A percentile compares a stretch with the other conserved stretches of the same genome.
Conservation (phyloP, 2,797 vertebrate genomes). For the Molossus alvarezi region DNA sequence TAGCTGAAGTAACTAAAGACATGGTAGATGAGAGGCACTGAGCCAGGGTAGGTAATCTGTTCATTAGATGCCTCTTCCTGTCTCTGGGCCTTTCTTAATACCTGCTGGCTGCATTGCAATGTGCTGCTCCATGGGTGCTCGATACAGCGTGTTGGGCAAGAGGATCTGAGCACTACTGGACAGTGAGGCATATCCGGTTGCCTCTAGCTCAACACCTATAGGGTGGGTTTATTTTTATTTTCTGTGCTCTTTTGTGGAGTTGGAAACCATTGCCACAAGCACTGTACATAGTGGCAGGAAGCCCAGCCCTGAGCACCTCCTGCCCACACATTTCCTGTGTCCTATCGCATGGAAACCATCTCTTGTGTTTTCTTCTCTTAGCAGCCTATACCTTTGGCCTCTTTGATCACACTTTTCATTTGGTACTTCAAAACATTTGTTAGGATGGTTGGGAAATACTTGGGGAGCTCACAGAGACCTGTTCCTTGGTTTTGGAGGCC, state of each 20-base stretch:
- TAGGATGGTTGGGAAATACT: constrained; percentile 73
- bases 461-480: neutral
- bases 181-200: neutral
- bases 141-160: neutral
- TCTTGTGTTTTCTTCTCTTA: constrained; percentile 73
- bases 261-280: constrained; percentile 59
- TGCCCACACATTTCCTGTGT: constrained; percentile 76
- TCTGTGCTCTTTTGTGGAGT: constrained; percentile 59
- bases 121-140: neutral
- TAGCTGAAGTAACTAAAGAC: neutral
- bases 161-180: neutral
- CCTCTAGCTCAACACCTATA: constrained; percentile 10
- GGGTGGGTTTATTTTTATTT: constrained; percentile 81
- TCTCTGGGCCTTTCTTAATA: neutral
- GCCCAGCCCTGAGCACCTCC: constrained; percentile 60
- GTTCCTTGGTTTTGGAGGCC: constrained; percentile 45
- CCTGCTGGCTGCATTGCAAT: neutral
- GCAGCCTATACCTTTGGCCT: constrained; percentile 72
- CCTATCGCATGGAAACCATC: constrained; percentile 69
- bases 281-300: constrained; percentile 4
- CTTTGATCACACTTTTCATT: constrained; percentile 71
- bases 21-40: neutral
- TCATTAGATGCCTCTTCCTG: neutral
- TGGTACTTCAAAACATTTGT: constrained; percentile 78
- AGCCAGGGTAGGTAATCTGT: neutral